Conservation (phyloP, 2,113 vertebrate genomes). For the Corvus cornix region DNA sequence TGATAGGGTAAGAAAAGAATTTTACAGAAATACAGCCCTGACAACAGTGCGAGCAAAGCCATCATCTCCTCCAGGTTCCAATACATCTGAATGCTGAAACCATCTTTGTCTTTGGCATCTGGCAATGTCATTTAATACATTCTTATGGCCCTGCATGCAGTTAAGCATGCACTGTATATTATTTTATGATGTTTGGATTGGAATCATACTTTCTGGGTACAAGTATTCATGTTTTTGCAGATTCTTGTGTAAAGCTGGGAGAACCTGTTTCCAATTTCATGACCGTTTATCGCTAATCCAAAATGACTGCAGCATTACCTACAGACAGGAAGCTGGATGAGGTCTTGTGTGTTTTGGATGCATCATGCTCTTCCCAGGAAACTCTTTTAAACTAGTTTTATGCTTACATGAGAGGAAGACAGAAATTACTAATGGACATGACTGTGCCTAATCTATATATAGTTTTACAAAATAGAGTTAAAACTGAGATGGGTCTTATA, state of each 20-base stretch:
- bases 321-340: constrained; percentile 75
- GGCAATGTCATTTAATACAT: constrained; percentile 76
- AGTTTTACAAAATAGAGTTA: constrained; percentile 42
- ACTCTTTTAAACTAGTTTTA: constrained; percentile 71
- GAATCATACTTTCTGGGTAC: constrained; percentile 77
- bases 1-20: neutral
- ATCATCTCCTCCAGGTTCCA: constrained; percentile 39
- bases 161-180: constrained; percentile 78
- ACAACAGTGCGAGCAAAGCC: constrained; percentile 44
- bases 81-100: constrained; percentile 57
- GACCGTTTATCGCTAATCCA: constrained; percentile 78
- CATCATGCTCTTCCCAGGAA: constrained; percentile 68
- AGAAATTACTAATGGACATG: constrained; percentile 61
- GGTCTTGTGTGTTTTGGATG: constrained; percentile 73
- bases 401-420: constrained; percentile 60
- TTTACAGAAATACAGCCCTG: constrained; percentile 19
- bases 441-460: constrained; percentile 67
- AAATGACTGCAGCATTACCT: constrained; percentile 78
- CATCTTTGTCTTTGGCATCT: constrained; percentile 75
- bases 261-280: constrained; percentile 80
- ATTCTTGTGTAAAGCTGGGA: constrained; percentile 73
- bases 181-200: constrained; percentile 83
- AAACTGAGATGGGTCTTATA: neutral
- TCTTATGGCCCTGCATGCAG: constrained; percentile 62
- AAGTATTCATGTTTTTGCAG: constrained; percentile 74